phyloP scores from a whole-genome alignment of 2,888 invertebrate species.

The Diadromus collaris region DNA sequence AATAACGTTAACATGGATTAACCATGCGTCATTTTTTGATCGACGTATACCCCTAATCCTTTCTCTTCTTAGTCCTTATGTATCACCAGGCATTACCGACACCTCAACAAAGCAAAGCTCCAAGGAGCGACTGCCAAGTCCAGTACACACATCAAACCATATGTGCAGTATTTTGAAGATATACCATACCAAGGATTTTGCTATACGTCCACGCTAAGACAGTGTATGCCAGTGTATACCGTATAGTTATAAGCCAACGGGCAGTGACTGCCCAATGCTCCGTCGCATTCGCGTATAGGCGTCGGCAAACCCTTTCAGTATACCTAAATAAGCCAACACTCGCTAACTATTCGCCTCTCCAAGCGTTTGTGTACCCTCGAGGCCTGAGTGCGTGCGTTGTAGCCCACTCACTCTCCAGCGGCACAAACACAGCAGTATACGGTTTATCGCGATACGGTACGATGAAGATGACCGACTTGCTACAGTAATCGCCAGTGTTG shows the following conservation, averaged over 20 bases:
- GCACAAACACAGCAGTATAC: conserved; percentile 4
- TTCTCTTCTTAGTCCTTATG: too few relatives aligned
- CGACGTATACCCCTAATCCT: too few relatives aligned
- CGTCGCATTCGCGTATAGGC: conserved; percentile 8
- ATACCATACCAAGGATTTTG: neutral
- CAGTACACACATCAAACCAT: neutral
- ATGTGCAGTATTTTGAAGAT: neutral
- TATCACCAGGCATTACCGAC: too few relatives aligned
- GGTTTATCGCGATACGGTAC: neutral
- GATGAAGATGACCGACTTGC: conserved; percentile 7
- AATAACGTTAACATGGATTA: too few relatives aligned
- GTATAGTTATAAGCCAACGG: neutral
- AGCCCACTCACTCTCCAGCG: neutral
- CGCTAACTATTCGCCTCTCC: conserved; percentile 14
- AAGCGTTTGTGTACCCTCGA: conserved; percentile 7
- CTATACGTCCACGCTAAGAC: neutral
- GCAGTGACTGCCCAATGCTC: conserved; percentile 5
- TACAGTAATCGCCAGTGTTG: neutral
- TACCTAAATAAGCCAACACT: conserved; percentile 21
- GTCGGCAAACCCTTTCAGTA: conserved; percentile 1
- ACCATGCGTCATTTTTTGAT: too few relatives aligned
- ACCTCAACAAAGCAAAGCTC: too few relatives aligned
- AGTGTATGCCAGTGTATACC: neutral
- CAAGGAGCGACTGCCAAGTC: too few relatives aligned
- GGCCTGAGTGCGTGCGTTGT: conserved; percentile 12